Conservation (phyloP, 2,113 vertebrate genomes). For the Gadus macrocephalus region DNA sequence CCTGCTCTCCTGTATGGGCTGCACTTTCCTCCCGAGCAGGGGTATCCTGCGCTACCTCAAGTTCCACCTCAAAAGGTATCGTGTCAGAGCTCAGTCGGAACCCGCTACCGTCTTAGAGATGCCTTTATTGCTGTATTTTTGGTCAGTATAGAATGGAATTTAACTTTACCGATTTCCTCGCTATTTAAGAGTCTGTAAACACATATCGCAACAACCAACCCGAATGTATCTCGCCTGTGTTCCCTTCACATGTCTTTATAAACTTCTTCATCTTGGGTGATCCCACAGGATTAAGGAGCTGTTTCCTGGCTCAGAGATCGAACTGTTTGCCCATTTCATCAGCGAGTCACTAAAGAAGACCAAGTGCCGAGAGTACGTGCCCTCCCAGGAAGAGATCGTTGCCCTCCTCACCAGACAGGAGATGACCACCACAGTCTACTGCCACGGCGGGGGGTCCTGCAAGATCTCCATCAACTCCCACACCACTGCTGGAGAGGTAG, state of each 20-base stretch:
- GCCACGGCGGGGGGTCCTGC: conserved; percentile 90
- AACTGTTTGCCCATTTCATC: conserved; percentile 83
- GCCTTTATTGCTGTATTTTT: too few relatives aligned
- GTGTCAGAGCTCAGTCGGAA: too few relatives aligned
- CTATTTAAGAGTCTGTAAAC: too few relatives aligned
- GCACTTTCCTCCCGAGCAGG: conserved; percentile 85
- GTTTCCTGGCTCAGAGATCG: conserved; percentile 82
- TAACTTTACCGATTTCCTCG: too few relatives aligned
- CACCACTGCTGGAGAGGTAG: conserved; percentile 72
- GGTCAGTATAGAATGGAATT: too few relatives aligned
- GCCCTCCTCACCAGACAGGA: conserved; percentile 80
- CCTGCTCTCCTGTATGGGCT: conserved; percentile 87
- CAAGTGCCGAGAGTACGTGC: conserved; percentile 85
- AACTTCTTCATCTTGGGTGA: not conserved
- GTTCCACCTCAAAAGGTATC: conserved; percentile 87
- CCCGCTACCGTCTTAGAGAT: too few relatives aligned
- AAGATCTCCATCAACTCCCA: conserved; percentile 94
- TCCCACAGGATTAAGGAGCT: conserved; percentile 79
- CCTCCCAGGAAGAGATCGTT: conserved; percentile 87
- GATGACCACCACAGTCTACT: conserved; percentile 83
- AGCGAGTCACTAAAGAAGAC: conserved; percentile 86
- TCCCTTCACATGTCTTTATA: not conserved
- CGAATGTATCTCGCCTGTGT: too few relatives aligned
- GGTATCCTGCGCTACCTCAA: conserved; percentile 86
- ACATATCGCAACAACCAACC: too few relatives aligned